Base-by-base conservation (phyloP, 2,888 invertebrate species). In the Marronus borbonicus region DNA sequence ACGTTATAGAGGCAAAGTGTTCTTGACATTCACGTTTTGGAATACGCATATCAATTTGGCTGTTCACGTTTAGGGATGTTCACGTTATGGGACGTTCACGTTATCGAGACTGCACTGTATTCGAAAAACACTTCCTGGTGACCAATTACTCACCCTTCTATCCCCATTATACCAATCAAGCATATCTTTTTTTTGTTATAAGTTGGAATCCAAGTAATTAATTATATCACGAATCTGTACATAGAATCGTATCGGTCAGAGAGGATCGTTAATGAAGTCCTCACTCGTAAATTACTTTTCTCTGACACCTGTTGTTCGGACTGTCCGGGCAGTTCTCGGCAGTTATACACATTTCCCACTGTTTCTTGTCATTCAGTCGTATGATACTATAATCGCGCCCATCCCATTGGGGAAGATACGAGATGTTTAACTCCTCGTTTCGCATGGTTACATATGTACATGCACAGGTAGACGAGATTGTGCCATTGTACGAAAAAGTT, bases 251-350 rank as follows among this genome's bases (percentile, higher is more conserved):
- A 66, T 49, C 44, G 20, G 44, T 20, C 44, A 66, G 66, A 66
- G 44, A 14, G 62, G 31, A n/a, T 17, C 7, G 49, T 44, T 66
- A 66, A 66, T 66, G 44, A 66, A 44, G 66, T 12, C 49, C 66
- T 66, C 66, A 49, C 44, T 66, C 49, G 66, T 66, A 66, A 66
- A 66, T 66, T 66, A 66, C 66, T 66, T 66, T 66, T 49, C 66
- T 12, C 66, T 66, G 66, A 49, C 66, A 66, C 66, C 66, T 66
- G 66, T 66, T 66, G 66, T 66, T 66, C 66, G 44, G 44, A 44
- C 65, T 66, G 14, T 66, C 44, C 66, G 44, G 49, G 49, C 24
- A 49, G 12, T 49, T 66, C 49, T 44, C 49, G 49, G 17, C 44
- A 66, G 39, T 49, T 66, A 66, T 49, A 66, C 66, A 66, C 24